Evolutionary conservation across 2,888 invertebrate species (phyloP).

Genomic region (Incurvaria masculella): DNA sequence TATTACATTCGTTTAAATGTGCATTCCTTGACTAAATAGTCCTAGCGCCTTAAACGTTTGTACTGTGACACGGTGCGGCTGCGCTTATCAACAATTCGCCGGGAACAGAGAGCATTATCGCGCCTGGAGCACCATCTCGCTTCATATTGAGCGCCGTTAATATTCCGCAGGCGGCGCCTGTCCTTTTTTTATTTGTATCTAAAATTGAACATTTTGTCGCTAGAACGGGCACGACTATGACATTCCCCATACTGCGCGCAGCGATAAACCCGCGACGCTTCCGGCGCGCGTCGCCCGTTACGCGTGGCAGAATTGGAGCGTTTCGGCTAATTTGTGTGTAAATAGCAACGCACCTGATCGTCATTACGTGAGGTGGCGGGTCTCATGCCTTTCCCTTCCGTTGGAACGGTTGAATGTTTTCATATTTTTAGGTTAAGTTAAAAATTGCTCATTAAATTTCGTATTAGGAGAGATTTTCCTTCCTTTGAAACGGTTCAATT

Average conservation of each 20-base stretch:
- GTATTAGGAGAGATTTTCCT: too few relatives aligned
- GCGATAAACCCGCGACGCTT: background rate
- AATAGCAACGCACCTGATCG: background rate
- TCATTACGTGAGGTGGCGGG: background rate
- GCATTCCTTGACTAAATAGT: too few relatives aligned
- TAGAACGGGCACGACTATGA: constrained; percentile 38
- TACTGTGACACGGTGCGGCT: constrained; percentile 19
- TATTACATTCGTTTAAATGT: too few relatives aligned
- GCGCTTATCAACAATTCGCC: constrained; percentile 45
- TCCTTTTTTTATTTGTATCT: constrained; percentile 58
- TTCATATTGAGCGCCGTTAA: constrained; percentile 56
- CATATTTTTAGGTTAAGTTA: too few relatives aligned
- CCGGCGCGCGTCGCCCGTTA: background rate
- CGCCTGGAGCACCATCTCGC: constrained; percentile 52
- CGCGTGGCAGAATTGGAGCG: background rate
- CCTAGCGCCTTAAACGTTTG: too few relatives aligned
- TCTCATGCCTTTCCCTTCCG: too few relatives aligned
- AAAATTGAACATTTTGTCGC: constrained; percentile 57
- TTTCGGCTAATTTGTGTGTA: background rate
- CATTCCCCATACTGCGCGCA: background rate
- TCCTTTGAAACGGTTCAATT: too few relatives aligned
- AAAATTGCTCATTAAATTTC: too few relatives aligned
- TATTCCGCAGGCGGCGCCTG: constrained; percentile 52
- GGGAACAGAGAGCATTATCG: constrained; percentile 53
- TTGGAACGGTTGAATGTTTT: too few relatives aligned